phyloP scores from a whole-genome alignment of 92 coral and sea anemone genomes.

The Umimayanthus kanabou region DNA sequence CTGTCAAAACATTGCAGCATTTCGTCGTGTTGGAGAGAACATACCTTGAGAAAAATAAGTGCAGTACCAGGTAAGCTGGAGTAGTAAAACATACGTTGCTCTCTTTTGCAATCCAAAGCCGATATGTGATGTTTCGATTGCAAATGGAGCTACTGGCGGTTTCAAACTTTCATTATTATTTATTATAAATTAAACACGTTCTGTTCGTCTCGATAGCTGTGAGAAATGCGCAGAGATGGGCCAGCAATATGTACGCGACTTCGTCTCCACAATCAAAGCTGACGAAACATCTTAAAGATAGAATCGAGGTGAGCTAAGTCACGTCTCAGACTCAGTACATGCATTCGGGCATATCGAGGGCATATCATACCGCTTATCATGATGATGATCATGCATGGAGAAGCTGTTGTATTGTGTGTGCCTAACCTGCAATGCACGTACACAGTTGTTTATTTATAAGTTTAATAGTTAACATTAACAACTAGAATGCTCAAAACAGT shows the following conservation, averaged over 20 bases:
- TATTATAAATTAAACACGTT: background rate
- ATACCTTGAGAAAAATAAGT: slow-evolving; percentile 10
- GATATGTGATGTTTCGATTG: background rate
- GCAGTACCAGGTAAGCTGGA: slow-evolving; percentile 5
- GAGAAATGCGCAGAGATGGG: background rate
- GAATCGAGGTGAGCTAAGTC: slow-evolving; percentile 34
- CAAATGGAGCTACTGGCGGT: background rate
- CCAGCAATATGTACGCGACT: slow-evolving; percentile 18
- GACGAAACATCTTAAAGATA: slow-evolving; percentile 32
- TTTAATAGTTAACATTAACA: background rate
- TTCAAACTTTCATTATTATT: too few relatives aligned
- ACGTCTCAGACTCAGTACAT: background rate
- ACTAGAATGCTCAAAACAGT: background rate
- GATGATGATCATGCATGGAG: background rate
- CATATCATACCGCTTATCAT: too few relatives aligned
- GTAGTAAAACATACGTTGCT: background rate
- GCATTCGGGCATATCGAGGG: too few relatives aligned
- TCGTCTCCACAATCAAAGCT: slow-evolving; percentile 36
- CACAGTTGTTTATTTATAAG: background rate
- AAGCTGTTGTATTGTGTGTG: background rate
- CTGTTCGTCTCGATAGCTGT: background rate
- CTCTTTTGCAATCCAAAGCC: background rate
- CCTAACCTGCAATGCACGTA: background rate
- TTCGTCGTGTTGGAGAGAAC: slow-evolving; percentile 30
- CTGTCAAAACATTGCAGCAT: slow-evolving; percentile 3